Base-by-base conservation (phyloP, 2,113 vertebrate species). In the Chaenocephalus aceratus region DNA sequence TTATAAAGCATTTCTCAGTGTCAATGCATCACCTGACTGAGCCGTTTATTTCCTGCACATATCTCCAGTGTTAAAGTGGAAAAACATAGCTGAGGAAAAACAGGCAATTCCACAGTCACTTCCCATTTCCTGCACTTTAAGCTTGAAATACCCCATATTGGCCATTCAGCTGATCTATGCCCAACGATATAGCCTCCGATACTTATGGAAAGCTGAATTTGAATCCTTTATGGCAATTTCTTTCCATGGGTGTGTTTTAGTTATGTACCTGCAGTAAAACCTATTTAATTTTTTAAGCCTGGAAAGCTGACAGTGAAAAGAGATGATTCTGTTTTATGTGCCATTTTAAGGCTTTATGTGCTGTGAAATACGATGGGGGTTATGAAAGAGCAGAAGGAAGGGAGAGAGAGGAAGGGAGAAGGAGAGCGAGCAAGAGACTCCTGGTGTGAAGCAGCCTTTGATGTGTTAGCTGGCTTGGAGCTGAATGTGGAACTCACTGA, bases 281-380 rank as follows among this genome's bases (percentile, higher is more conserved):
- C 92, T 91, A 93, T 94, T 95, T 91, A 94, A 94, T 94, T 94
- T 94, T 92, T 94, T 89, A 94, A 93, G 87, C 90, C 92, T 88
- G 72, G 90, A 93, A 92, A 94, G 86, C 87, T 84, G 90, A 94
- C 92, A 91, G 90, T 94, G 91, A 94, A 95, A 95, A 93, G 94
- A 94, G 93, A 95, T 95, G 94, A 94, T 92, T 92, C 92, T 95
- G 94, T 95, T 96, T 96, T 94, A 96, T 95, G 94, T 94, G 93
- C 91, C 93, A 91, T 94, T 96, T 95, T 95, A 95, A 93, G 93
- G 93, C 91, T 94, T 94, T 95, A 95, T 94, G 94, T 95, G 94
- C 91, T 96, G 94, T 95, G 93, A 95, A 95, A 95, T 93, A 93
- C 68, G 88, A 92, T 83, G 84, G 86, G 72, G 88, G 91, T 91